Evolutionary conservation across 2,113 vertebrate genomes (phyloP).

Genomic region (Erinaceus europaeus): DNA sequence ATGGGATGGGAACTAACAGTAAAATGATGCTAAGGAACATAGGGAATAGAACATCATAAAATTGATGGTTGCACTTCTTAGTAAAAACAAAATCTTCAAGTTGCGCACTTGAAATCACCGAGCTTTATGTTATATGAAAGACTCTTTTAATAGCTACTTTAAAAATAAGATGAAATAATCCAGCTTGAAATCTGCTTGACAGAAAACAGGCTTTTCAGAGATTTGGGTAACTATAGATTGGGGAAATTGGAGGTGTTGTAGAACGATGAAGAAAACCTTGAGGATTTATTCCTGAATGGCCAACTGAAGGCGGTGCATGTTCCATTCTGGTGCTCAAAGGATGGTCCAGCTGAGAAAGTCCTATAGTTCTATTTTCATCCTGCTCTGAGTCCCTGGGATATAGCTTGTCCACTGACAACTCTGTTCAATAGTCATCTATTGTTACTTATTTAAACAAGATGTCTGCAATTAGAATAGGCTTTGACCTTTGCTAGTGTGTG

Average conservation of each 20-base stretch:
- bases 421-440: background rate
- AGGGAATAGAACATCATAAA: background rate
- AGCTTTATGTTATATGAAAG: background rate
- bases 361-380: background rate
- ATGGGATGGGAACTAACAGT: background rate
- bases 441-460: background rate
- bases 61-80: background rate
- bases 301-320: too few relatives aligned
- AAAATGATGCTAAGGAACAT: background rate
- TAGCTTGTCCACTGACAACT: background rate
- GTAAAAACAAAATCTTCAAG: background rate
- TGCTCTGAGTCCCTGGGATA: background rate
- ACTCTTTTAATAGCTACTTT: background rate
- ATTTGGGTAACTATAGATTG: background rate
- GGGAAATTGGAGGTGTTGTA: background rate
- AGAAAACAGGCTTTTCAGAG: background rate
- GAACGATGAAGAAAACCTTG: too few relatives aligned
- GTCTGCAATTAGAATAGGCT: background rate
- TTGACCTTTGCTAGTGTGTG: background rate
- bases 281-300: too few relatives aligned
- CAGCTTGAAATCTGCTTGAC: background rate
- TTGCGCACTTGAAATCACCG: background rate
- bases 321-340: background rate
- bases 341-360: background rate
- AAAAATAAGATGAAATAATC: background rate